Conservation (phyloP, 2,888 invertebrate species). For the Desoria tigrina region DNA sequence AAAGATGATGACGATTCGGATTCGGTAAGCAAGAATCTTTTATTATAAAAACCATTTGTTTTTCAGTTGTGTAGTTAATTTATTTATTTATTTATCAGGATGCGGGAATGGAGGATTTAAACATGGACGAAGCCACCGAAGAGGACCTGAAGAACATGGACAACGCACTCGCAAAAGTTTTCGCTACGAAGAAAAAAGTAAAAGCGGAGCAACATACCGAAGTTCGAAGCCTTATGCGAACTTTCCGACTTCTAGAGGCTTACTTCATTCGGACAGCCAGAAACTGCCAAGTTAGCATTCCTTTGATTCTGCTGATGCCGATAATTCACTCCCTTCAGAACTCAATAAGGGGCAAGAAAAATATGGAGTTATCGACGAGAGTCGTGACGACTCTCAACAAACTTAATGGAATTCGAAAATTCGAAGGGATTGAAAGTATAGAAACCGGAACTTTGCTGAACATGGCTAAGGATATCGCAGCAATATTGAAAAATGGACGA, state of each 20-base stretch:
- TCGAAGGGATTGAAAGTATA: constrained; percentile 23
- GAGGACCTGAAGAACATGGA: constrained; percentile 45
- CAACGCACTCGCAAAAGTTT: constrained; percentile 42
- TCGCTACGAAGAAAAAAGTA: constrained; percentile 43
- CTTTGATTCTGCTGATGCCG: constrained; percentile 41
- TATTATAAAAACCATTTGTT: background rate
- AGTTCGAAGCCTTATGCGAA: constrained; percentile 27
- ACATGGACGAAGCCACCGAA: constrained; percentile 44
- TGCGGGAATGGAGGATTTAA: constrained; percentile 39
- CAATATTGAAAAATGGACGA: constrained; percentile 9
- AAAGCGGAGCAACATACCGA: constrained; percentile 31
- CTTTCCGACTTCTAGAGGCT: constrained; percentile 33
- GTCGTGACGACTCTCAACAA: constrained; percentile 27
- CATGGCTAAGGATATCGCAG: constrained; percentile 27
- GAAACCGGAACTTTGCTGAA: constrained; percentile 22
- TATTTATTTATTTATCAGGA: constrained; percentile 22
- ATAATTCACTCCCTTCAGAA: constrained; percentile 24
- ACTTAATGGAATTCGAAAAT: constrained; percentile 25
- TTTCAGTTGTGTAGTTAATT: background rate
- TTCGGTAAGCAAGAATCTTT: constrained; percentile 9
- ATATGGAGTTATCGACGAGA: constrained; percentile 14
- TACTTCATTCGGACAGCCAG: constrained; percentile 31
- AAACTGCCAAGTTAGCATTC: constrained; percentile 27
- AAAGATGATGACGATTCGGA: constrained; percentile 15
- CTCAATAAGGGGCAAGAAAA: constrained; percentile 13